These are phyloP conservation scores for Drosophila ercepeae DNA, from an alignment of 1,140 invertebrate species.

Conservation along the genomic window DNA sequence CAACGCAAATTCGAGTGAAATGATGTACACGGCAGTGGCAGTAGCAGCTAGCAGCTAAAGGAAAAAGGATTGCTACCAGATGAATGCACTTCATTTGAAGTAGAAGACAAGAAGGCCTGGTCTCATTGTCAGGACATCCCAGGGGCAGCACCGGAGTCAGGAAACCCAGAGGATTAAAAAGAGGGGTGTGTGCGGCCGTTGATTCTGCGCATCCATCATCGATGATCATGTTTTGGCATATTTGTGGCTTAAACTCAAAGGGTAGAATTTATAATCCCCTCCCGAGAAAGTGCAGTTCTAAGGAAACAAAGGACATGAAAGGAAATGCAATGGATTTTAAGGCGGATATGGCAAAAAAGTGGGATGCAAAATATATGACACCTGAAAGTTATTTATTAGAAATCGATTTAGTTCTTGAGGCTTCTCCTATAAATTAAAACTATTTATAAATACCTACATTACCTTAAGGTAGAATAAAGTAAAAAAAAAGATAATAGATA, in stretches of 20 bases:
- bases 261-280: slow-evolving; percentile 17
- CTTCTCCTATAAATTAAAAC: too few species aligned
- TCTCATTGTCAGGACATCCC: slow-evolving; percentile 61
- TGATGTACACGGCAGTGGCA: slow-evolving; percentile 62
- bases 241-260: slow-evolving; percentile 61
- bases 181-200: slow-evolving; percentile 39
- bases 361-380: slow-evolving; percentile 9
- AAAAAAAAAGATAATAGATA: too few species aligned
- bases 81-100: slow-evolving; percentile 82
- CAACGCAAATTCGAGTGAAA: slow-evolving; percentile 79
- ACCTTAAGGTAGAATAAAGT: too few species aligned
- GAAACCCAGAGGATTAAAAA: slow-evolving; percentile 58
- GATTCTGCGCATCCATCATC: slow-evolving; percentile 36
- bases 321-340: not conserved
- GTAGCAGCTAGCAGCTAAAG: slow-evolving; percentile 14
- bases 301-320: slow-evolving; percentile 8
- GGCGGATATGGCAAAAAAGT: not conserved
- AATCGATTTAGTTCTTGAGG: not conserved
- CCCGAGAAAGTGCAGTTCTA: slow-evolving; percentile 14
- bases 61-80: slow-evolving; percentile 77
- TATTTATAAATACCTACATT: too few species aligned
- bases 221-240: slow-evolving; percentile 78
- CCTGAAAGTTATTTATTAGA: not conserved
- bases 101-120: slow-evolving; percentile 58
- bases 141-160: slow-evolving; percentile 56